Conservation (phyloP, 2,888 invertebrate genomes). For the Horisme vitalbata region DNA sequence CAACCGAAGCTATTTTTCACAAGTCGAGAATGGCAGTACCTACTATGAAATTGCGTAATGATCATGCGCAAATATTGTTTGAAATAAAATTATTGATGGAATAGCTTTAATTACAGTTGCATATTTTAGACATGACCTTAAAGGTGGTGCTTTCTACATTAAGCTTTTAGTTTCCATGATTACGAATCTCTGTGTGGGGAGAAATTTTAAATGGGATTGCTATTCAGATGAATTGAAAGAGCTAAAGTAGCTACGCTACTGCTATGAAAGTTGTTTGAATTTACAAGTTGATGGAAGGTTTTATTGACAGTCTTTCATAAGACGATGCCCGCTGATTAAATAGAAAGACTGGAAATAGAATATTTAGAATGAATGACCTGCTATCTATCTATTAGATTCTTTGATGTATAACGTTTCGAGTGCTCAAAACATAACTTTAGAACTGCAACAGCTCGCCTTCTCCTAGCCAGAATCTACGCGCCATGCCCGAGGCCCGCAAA, state of each 20-base stretch:
- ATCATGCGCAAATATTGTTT: neutral
- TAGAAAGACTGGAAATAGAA: neutral
- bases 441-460: too few species aligned
- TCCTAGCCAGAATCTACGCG: too few species aligned
- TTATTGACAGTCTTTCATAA: too few species aligned
- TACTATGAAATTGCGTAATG: neutral
- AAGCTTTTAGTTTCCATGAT: conserved; percentile 37
- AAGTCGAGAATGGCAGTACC: neutral
- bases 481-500: too few species aligned
- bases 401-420: too few species aligned
- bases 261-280: too few species aligned
- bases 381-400: too few species aligned
- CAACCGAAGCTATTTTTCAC: neutral
- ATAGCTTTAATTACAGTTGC: conserved; percentile 12
- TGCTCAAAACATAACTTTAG: too few species aligned
- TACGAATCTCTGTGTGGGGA: conserved; percentile 15
- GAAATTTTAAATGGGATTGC: conserved; percentile 4
- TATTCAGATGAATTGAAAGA: neutral
- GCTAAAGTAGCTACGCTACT: too few species aligned
- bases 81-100: neutral
- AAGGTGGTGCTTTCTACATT: conserved; percentile 42
- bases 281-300: neutral
- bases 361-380: too few species aligned
- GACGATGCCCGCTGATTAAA: too few species aligned
- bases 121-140: conserved; percentile 18